Evolutionary conservation across 2,797 vertebrate species (phyloP), one percentile per base, ranked within the genome.

Genomic region (Acropternis orthonyx): DNA sequence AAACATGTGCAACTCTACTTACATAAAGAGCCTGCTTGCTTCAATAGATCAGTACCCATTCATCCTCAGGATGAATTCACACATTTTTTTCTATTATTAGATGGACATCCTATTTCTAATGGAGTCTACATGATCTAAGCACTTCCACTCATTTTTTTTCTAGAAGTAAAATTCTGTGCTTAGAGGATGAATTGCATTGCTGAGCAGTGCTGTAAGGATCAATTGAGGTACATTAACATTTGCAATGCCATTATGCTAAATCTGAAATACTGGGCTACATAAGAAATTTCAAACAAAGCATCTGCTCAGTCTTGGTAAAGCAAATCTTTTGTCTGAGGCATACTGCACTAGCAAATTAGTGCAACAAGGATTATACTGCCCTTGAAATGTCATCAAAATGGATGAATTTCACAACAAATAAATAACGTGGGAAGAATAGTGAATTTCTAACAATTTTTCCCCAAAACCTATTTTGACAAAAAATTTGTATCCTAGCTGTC

Each of bases 1-100:
- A 96, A 97, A 96, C 83, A 93, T 83, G 91, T 96, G 93, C 93
- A 95, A 93, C 55, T 92, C 83, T 43, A 65, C 71, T 95, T 36
- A 73, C 4, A 84, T 67, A 48, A 93, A 95, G 88, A 79, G 91
- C 32, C 87, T 7, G 17, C 77, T 90, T 69, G 77, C 91, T 95
- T 92, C 88, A 94, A 54, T 74, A 90, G 80, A 76, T 85, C 83
- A 63, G 55, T 71, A 67, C 67, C 61, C 67, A 74, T 78, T 95
- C 88, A 91, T 94, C 62, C 92, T 69, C 82, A 83, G 89, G 73
- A 92, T 56, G 55, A 95, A 94, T 88, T 90, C 59, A 90, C 88
- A 82, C 71, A 24, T 72, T 79, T 89, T 43, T 95, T 92, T 69
- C 66, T 81, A 71, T 90, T 95, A 74, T 58, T 79, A 85, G 83